Evolutionary conservation across 2,797 vertebrate genomes (phyloP), one percentile per base, ranked within the genome.

Genomic region (Cynopterus sphinx): DNA sequence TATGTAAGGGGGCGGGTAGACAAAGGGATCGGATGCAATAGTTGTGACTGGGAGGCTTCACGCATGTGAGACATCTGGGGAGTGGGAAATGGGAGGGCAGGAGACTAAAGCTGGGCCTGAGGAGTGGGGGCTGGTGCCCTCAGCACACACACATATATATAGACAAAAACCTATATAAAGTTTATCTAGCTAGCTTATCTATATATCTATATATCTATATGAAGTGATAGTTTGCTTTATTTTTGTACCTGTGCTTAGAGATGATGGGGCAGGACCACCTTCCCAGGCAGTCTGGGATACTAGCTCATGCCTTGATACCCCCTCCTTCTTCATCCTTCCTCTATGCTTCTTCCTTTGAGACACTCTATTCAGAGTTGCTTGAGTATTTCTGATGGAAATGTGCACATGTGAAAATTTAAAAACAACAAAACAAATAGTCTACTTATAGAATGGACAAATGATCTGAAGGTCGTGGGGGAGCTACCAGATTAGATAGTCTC

Each of bases 211-310:
- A 97, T 98, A 97, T 96, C 97, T 96, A 95, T 97, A 98, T 94
- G 95, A 98, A 98, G 97, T 98, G 98, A 98, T 99, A 98, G 97
- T 98, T 98, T 96, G 97, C 98, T 99, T 99, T 99, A 99, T 99
- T 99, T 99, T 99, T 99, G 98, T 99, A 99, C 98, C 97, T 98
- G 98, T 98, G 98, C 98, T 98, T 98, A 97, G 97, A 97, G 98
- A 98, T 98, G 98, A 98, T 98, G 97, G 98, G 99, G 98, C 98
- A 98, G 98, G 98, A 98, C 93, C 97, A 0, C 97, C 98, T 98
- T 98, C 94, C 92, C 97, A 95, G 98, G 97, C 97, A 73, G 92
- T 88, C 94, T 97, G 97, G 95, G 94, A 95, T 92, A 97, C 75
- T 70, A 31, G 78, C 95, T 97, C 88, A 92, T 53, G 86, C 95